Evolutionary conservation across 2,888 invertebrate genomes (phyloP), one percentile per base, ranked within the genome.

Genomic region (Nycteola revayana): DNA sequence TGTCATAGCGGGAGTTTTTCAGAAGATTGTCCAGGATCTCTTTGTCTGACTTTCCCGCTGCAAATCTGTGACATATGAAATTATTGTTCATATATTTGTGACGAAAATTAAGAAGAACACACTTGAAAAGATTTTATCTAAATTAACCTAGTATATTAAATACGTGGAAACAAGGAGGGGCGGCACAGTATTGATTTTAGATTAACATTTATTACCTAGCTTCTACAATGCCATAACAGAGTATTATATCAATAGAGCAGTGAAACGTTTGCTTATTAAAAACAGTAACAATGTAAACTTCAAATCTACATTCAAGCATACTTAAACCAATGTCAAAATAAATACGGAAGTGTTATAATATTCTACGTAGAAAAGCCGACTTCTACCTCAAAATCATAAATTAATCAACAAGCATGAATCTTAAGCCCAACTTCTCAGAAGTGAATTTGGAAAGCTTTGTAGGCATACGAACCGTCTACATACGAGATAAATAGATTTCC

Each of bases 21-120:
- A 97, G 90, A 71, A 97, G 92, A 88, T 95, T 93, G 92, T 97
- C 97, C 90, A 97, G 90, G 82, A 96, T 96, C 90, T 96, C 95
- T 90, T 96, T 96, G 92, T 96, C 96, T 80, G 96, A 96, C 90
- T 95, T 95, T 67, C 95, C 95, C 87, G 95, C 95, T 84, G 95
- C 95, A 87, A 95, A 95, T 90, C 95, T 95, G 91, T 36, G 91
- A 91, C 54, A 29, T 25, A 37, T 36, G 34, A 34, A 40, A 49
- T 24, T 36, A n/a, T n/a, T n/a, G n/a, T n/a, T n/a, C n/a, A n/a
- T n/a, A n/a, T n/a, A n/a, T n/a, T n/a, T n/a, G n/a, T n/a, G n/a
- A n/a, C n/a, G n/a, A n/a, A n/a, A n/a, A n/a, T n/a, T n/a, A n/a
- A n/a, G n/a, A n/a, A n/a, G n/a, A n/a, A n/a, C n/a, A n/a, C n/a